These are phyloP conservation scores for Zaprionus obscuricornis DNA, from an alignment of 2,888 invertebrate genomes.

Conservation along the genomic window DNA sequence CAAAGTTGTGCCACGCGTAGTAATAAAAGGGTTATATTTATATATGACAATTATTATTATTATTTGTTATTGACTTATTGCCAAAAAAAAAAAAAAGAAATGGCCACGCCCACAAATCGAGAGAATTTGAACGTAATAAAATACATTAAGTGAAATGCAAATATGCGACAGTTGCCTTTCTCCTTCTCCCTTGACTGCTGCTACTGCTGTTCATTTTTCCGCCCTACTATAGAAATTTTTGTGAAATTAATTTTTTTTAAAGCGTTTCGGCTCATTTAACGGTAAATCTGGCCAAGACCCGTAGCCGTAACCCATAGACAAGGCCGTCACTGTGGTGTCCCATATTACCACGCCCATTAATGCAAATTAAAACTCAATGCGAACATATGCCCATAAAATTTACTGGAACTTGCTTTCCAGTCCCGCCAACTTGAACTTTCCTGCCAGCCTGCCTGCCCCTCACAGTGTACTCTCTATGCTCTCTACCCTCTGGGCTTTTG, in stretches of 20 bases:
- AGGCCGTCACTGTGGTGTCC: slow-evolving; percentile 33
- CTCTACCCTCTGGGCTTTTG: not conserved
- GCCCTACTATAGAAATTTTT: slow-evolving; percentile 34
- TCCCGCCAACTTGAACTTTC: too few species aligned
- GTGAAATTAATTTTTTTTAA: slow-evolving; percentile 43
- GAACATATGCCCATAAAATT: slow-evolving; percentile 75
- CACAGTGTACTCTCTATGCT: too few species aligned
- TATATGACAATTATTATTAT: slow-evolving; percentile 46
- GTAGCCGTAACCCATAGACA: too few species aligned
- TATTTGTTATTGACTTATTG: slow-evolving; percentile 57
- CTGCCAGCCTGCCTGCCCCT: slow-evolving; percentile 3
- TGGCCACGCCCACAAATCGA: slow-evolving; percentile 45
- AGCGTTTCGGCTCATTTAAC: slow-evolving; percentile 72
- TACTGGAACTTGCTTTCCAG: too few species aligned
- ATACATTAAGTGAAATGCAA: slow-evolving; percentile 36
- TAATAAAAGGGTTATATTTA: slow-evolving; percentile 48
- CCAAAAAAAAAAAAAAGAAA: too few species aligned
- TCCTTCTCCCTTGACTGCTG: not conserved
- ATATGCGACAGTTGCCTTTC: slow-evolving; percentile 45
- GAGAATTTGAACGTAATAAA: too few species aligned
- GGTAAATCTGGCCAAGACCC: slow-evolving; percentile 14
- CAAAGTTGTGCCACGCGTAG: not conserved
- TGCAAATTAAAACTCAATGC: slow-evolving; percentile 80
- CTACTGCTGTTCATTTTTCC: not conserved
- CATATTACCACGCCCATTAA: slow-evolving; percentile 78